phyloP scores from a whole-genome alignment of 1,140 invertebrate genomes.

The Anoplolepis gracilipes region DNA sequence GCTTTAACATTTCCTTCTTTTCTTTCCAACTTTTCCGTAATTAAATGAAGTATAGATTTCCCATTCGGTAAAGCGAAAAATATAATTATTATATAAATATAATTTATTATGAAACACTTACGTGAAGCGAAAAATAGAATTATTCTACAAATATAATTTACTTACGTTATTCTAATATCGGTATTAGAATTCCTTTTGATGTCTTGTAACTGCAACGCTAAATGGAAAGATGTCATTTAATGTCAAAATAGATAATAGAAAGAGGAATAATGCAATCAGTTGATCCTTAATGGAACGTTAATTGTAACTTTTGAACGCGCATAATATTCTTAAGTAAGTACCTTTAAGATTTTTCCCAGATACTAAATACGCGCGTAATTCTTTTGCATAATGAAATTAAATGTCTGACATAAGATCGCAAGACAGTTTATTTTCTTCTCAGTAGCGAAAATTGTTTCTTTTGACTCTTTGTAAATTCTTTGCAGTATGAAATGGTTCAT shows the following conservation, averaged over 20 bases:
- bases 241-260: constrained; percentile 8
- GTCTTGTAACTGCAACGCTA: constrained; percentile 19
- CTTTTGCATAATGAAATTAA: constrained; percentile 45
- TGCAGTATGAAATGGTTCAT: not conserved
- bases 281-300: constrained; percentile 24
- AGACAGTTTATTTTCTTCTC: constrained; percentile 23
- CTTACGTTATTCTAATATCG: not conserved
- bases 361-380: constrained; percentile 14
- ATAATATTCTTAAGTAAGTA: constrained; percentile 14
- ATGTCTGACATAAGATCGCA: not conserved
- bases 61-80: not conserved
- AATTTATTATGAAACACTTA: constrained; percentile 10
- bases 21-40: not conserved
- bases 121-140: not conserved
- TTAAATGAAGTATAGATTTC: constrained; percentile 40
- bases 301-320: constrained; percentile 19
- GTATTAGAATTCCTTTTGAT: constrained; percentile 34
- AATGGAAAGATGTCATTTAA: constrained; percentile 25
- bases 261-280: not conserved
- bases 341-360: constrained; percentile 16
- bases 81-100: constrained; percentile 5
- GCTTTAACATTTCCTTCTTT: not conserved
- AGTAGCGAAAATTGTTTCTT: not conserved
- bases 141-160: constrained; percentile 18
- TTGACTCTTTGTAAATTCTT: constrained; percentile 28